Base-by-base conservation (phyloP, 2,113 vertebrate genomes). In the Hucho hucho region DNA sequence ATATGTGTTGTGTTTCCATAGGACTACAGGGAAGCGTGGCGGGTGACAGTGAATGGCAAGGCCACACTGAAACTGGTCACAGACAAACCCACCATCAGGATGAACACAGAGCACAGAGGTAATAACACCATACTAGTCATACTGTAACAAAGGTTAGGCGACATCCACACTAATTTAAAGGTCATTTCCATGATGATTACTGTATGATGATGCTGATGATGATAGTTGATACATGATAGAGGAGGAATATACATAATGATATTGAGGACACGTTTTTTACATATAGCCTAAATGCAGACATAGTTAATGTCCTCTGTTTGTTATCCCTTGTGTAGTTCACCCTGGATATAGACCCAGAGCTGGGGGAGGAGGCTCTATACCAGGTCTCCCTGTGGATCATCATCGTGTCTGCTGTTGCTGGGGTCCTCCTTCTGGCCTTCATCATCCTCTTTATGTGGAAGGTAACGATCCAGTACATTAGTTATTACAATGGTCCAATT, bases 401-500 rank as follows among this genome's bases (percentile, higher is more conserved):
- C 4, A 85, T 95, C 22, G 89, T 96, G 75, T 89, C 97, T 0
- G 92, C 90, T 18, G 75, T 94, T 0, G 93, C 93, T 0, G 97
- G 97, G 59, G 84, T 96, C 26, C 69, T 94, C 20, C 93, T 99
- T 61, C 89, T 99, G 83, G 93, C 93, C 1, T 24, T 95, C 20
- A 96, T 99, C 79, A 93, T 94, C 80, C 61, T 96, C 24, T 69
- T 97, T 72, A 93, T 99, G 28, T 97, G 95, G 96, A 97, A 96
- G 96, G 97, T 97, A 88, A 83, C 87, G 29, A 65, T 16, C 64
- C 25, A 65, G 25, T 18, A 28, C 6, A 18, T 29, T 25, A 53
- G 3, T 4, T 18, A 18, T 18, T 53, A 5, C 5, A 53, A 18
- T 18, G 49, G 14, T 53, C 49, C 16, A 14, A 53, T 18, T 53